Evolutionary conservation across 2,888 invertebrate genomes (phyloP).

Genomic region (Trachelus tabidus): DNA sequence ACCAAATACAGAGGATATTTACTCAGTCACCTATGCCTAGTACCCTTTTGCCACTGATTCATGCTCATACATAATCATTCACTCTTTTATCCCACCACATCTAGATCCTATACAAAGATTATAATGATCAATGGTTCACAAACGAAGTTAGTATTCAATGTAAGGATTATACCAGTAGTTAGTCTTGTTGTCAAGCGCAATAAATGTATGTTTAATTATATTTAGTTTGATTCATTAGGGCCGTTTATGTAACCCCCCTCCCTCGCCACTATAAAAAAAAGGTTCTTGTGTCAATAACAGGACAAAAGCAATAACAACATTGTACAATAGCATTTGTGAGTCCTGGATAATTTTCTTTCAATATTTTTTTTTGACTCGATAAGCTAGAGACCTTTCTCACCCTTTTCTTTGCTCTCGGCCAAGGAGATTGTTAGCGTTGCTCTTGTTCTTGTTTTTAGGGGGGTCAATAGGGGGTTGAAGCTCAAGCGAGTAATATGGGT

Average conservation of each 20-base stretch:
- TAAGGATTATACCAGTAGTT: neutral
- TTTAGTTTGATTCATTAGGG: neutral
- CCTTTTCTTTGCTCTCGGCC: neutral
- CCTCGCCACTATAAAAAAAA: neutral
- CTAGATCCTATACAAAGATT: neutral
- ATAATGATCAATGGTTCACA: neutral
- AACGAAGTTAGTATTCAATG: neutral
- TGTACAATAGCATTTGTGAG: neutral
- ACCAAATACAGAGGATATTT: neutral
- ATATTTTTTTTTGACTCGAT: neutral
- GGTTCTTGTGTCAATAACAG: neutral
- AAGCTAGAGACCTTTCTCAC: neutral
- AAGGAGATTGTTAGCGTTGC: neutral
- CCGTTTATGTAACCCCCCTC: neutral
- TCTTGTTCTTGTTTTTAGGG: neutral
- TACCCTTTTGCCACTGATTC: neutral
- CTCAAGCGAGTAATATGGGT: slow-evolving; percentile 46
- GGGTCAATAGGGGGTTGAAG: neutral
- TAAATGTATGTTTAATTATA: neutral
- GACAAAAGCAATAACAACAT: neutral
- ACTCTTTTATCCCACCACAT: neutral
- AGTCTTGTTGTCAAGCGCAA: neutral
- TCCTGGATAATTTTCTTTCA: neutral
- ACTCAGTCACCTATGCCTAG: neutral
- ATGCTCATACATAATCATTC: neutral